These are phyloP conservation scores for Elgaria multicarinata DNA, from an alignment of 2,113 vertebrate species.

Conservation along the genomic window DNA sequence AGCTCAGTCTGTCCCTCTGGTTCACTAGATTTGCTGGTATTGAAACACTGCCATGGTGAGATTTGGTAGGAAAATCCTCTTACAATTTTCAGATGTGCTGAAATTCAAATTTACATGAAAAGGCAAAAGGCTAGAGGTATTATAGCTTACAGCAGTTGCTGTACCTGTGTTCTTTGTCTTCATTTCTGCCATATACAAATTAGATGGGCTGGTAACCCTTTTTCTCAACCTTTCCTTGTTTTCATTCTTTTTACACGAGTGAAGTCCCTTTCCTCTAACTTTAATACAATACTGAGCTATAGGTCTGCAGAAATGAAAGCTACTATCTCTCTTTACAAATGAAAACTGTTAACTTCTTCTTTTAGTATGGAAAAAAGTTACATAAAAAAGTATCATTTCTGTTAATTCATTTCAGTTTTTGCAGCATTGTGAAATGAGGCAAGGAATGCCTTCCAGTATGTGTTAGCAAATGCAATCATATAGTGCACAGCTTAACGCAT, in stretches of 20 bases:
- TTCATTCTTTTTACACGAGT: not conserved
- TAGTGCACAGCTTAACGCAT: conserved; percentile 58
- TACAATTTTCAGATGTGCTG: not conserved
- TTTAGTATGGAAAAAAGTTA: not conserved
- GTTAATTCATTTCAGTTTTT: conserved; percentile 47
- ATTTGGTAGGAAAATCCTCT: not conserved
- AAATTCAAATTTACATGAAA: not conserved
- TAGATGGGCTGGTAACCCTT: not conserved
- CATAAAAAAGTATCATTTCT: conserved; percentile 33
- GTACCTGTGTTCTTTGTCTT: too few relatives aligned
- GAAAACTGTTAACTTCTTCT: conserved; percentile 1
- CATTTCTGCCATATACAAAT: not conserved
- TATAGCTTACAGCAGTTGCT: not conserved
- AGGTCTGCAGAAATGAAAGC: not conserved
- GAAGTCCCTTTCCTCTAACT: not conserved
- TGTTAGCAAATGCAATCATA: conserved; percentile 59
- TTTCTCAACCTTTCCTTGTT: not conserved
- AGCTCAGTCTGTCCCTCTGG: not conserved
- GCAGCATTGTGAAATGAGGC: conserved; percentile 54
- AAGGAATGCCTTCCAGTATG: conserved; percentile 51
- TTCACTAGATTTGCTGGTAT: not conserved
- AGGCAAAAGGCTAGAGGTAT: not conserved
- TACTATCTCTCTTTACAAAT: conserved; percentile 1
- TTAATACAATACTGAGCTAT: not conserved
- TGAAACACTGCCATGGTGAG: not conserved